Evolutionary conservation across 92 coral and sea anemone species (phyloP).

Genomic region (Phenganax subtilis): DNA sequence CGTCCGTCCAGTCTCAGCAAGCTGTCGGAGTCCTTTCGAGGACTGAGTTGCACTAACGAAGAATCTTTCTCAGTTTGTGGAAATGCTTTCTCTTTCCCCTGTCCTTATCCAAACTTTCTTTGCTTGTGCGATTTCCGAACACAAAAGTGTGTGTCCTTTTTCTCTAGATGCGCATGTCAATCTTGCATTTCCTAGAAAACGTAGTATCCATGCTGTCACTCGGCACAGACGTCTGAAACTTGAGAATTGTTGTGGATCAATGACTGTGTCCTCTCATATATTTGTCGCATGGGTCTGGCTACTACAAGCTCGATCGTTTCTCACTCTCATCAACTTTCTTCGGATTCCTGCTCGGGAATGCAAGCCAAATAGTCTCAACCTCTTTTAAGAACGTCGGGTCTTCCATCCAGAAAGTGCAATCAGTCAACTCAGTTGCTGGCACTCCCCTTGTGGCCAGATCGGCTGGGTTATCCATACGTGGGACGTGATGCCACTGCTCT

Average conservation of each 20-base stretch:
- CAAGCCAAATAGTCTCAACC: conserved; percentile 21
- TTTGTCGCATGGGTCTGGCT: too few relatives aligned
- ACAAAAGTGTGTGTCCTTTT: background rate
- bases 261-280: too few relatives aligned
- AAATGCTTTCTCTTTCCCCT: conserved; percentile 26
- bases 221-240: background rate
- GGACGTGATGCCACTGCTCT: conserved; percentile 50
- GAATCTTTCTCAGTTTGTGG: conserved; percentile 33
- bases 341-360: background rate
- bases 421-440: background rate
- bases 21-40: conserved; percentile 26
- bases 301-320: background rate
- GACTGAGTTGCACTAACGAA: conserved; percentile 9
- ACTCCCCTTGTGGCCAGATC: conserved; percentile 42
- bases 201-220: background rate
- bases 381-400: conserved; percentile 32
- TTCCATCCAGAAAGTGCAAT: conserved; percentile 28
- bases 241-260: conserved; percentile 1
- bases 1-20: conserved; percentile 41
- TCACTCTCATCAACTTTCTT: background rate
- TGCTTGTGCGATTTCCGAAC: conserved; percentile 19
- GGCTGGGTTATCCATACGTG: conserved; percentile 32
- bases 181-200: background rate
- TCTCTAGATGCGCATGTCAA: background rate
- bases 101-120: conserved; percentile 25